Percentiles rank a stretch among this genome's conserved stretches.
These are phyloP conservation scores for Ochropleura leucogaster DNA, from an alignment of 2,888 invertebrate species.

Conservation along the genomic window DNA sequence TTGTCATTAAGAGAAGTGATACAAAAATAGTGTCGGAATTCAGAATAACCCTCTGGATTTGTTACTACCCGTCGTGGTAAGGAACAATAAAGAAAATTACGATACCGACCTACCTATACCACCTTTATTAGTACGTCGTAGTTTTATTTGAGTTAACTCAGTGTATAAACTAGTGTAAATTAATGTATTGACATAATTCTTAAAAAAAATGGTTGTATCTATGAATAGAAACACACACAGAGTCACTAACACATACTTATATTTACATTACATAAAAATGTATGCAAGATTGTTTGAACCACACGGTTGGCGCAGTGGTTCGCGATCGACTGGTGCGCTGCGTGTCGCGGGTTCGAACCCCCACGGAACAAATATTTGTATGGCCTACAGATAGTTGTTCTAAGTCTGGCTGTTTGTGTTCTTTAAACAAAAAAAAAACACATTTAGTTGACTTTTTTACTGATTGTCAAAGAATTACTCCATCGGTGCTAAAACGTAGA, in stretches of 20 bases:
- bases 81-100: constrained; percentile 85
- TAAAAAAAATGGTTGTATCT: background rate
- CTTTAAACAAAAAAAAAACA: too few relatives aligned
- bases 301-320: too few relatives aligned
- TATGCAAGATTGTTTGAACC: background rate
- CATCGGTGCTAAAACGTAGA: constrained; percentile 21
- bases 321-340: too few relatives aligned
- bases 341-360: too few relatives aligned
- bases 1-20: constrained; percentile 24
- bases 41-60: constrained; percentile 77
- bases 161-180: constrained; percentile 10
- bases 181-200: constrained; percentile 15
- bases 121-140: constrained; percentile 73
- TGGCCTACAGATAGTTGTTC: too few relatives aligned
- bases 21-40: constrained; percentile 45
- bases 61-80: constrained; percentile 79
- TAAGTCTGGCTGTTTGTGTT: too few relatives aligned
- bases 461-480: background rate
- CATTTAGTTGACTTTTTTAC: background rate
- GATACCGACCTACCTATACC: constrained; percentile 75
- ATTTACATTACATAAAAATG: background rate
- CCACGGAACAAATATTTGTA: too few relatives aligned
- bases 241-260: background rate
- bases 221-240: background rate
- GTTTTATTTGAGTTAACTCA: constrained; percentile 72